Evolutionary conservation across 2,797 vertebrate genomes (phyloP), one percentile per base, ranked within the genome.

Genomic region (Linurgus olivaceus): DNA sequence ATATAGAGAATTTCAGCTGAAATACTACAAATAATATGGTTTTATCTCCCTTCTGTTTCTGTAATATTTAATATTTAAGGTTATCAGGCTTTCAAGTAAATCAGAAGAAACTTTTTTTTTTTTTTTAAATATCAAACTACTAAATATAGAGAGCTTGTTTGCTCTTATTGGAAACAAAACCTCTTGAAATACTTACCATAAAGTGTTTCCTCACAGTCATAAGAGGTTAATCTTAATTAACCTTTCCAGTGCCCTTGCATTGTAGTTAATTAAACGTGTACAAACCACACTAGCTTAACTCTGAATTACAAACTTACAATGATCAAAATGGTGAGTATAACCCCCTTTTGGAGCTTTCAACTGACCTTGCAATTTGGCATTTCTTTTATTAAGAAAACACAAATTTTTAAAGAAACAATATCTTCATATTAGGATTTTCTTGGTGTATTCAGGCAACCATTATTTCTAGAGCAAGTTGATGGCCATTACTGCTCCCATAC

Each of bases 201-300:
- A 93, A 83, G 15, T 19, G 18, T 59, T 90, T 95, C 45, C 50
- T 88, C 45, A 42, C n/a, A 67, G 74, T 79, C 55, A 66, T 10
- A 81, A 38, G 33, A 93, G 54, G 63, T 62, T 95, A 33, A 72
- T 93, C 65, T 94, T 95, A 96, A 96, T 97, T 97, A 97, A 96
- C 90, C 85, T 96, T 87, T 88, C 83, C 48, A 80, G 28, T 92
- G 89, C 89, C 72, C 88, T 92, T 95, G 20, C 57, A 57, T 51
- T 94, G 75, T 91, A 93, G 52, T 88, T 94, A 96, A 96, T 96
- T 94, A 96, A 96, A 90, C 40, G 45, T 90, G 47, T 58, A 83
- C 52, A 93, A 96, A 93, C 11, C 50, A 54, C 44, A 78, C 20
- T 54, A 57, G 18, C 21, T 90, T 90, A 87, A 52, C 62, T 93